A percentile compares a stretch with the other conserved stretches of the same genome.
phyloP scores from a whole-genome alignment of 2,113 vertebrate genomes.

The Sakesphorus luctuosus region DNA sequence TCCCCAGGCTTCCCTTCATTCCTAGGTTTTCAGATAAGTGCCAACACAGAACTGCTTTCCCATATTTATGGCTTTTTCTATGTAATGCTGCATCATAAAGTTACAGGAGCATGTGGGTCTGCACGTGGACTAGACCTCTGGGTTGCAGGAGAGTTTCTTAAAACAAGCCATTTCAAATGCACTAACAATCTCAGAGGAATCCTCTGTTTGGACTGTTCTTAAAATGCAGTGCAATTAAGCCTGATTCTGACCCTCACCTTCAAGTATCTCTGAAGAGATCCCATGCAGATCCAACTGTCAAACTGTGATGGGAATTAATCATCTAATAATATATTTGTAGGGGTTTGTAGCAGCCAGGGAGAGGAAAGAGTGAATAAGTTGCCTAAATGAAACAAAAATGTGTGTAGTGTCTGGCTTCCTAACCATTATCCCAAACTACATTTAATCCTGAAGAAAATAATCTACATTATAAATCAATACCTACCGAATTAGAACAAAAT shows the following conservation, averaged over 20 bases:
- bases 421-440: slow-evolving; percentile 1
- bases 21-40: background rate
- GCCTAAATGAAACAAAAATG: background rate
- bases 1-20: background rate
- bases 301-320: background rate
- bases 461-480: slow-evolving; percentile 34
- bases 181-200: background rate
- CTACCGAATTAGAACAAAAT: slow-evolving; percentile 30
- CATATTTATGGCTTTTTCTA: background rate
- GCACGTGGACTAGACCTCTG: background rate
- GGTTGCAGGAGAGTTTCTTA: background rate
- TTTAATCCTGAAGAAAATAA: slow-evolving; percentile 24
- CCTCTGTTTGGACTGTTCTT: background rate
- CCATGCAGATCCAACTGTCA: background rate
- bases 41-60: background rate
- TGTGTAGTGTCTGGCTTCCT: background rate
- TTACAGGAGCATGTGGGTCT: background rate
- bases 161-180: background rate
- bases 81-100: background rate
- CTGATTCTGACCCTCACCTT: background rate
- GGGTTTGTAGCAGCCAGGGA: background rate
- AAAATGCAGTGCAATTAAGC: background rate
- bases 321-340: background rate
- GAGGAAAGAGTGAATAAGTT: background rate
- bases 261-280: background rate